Evolutionary conservation across 2,797 vertebrate genomes (phyloP), one percentile per base, ranked within the genome.

Genomic region (Phoeniculus purpureus): DNA sequence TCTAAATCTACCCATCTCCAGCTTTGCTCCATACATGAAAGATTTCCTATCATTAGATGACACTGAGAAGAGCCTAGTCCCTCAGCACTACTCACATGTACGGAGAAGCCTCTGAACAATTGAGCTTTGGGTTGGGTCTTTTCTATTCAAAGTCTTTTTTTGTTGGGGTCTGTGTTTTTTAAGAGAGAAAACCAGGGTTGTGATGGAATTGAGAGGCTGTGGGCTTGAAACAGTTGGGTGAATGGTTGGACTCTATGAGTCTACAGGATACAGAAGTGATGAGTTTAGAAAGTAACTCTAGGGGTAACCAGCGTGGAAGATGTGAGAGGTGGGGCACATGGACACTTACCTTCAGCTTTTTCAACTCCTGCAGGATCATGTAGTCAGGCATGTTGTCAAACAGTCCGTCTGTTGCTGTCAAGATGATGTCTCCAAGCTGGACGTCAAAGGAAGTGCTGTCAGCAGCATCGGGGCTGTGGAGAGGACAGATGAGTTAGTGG

Each of bases 361-460:
- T 99, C 55, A 99, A 95, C 97, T 99, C 98, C 92, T 99, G 98
- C 92, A 99, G 98, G 92, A 99, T 99, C 99, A 99, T 99, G 93
- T 99, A 99, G 96, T 99, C 99, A 5, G 99, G 98, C 99, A 99
- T 99, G 97, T 99, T 99, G 98, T 99, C 99, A 51, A 99, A 99
- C n/a, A 99, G 98, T 9, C 99, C 99, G 2, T 99, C 99, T 4
- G 99, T 99, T 9, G 99, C 99, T 0, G 99, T 99, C 93, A 99
- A 98, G 95, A 99, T 99, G 95, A 99, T 99, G 97, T 99, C 99
- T 70, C 99, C 99, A 8, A 99, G 97, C 97, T 99, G 99, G 68
- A 99, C 99, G 59, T 99, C 98, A 52, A 99, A 99, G 76, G 99
- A 98, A 2, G 98, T 98, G 92, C 99, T 99, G 96, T 99, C 99